phyloP scores from a whole-genome alignment of 1,140 invertebrate species.

The Lethrus apterus region DNA sequence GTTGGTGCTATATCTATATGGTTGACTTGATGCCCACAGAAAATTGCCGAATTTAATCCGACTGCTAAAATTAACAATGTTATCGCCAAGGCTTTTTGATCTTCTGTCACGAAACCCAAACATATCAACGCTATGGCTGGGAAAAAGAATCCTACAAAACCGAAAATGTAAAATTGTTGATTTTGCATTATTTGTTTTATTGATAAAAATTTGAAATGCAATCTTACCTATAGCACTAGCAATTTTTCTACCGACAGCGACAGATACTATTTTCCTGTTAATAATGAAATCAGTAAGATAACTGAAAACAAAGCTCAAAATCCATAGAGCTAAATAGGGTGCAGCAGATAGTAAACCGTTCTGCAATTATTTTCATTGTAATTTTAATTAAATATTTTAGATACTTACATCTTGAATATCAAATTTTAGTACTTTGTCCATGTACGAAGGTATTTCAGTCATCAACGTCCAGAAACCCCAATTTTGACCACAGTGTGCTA shows the following conservation, averaged over 20 bases:
- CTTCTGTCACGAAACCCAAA: constrained; percentile 49
- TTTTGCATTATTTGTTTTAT: background rate
- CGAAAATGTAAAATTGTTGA: background rate
- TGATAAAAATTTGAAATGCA: background rate
- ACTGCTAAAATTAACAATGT: constrained; percentile 60
- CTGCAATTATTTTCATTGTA: constrained; percentile 43
- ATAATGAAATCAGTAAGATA: constrained; percentile 55
- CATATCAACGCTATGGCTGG: constrained; percentile 54
- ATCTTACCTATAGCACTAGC: constrained; percentile 55
- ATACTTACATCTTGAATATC: constrained; percentile 58
- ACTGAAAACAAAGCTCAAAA: constrained; percentile 58
- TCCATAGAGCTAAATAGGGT: constrained; percentile 69
- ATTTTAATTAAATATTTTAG: background rate
- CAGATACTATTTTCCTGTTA: constrained; percentile 46
- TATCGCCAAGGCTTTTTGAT: constrained; percentile 42
- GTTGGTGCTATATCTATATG: constrained; percentile 69
- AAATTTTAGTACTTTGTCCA: constrained; percentile 72
- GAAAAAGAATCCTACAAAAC: constrained; percentile 45
- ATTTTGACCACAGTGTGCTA: constrained; percentile 79
- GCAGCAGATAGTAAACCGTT: constrained; percentile 67
- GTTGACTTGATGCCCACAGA: constrained; percentile 61
- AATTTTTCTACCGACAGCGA: constrained; percentile 52
- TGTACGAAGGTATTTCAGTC: constrained; percentile 85
- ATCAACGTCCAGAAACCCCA: constrained; percentile 93
- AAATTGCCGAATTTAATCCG: constrained; percentile 65